Evolutionary conservation across 2,888 invertebrate genomes (phyloP), one percentile per base, ranked within the genome.

Genomic region (Dendrolimus pini): DNA sequence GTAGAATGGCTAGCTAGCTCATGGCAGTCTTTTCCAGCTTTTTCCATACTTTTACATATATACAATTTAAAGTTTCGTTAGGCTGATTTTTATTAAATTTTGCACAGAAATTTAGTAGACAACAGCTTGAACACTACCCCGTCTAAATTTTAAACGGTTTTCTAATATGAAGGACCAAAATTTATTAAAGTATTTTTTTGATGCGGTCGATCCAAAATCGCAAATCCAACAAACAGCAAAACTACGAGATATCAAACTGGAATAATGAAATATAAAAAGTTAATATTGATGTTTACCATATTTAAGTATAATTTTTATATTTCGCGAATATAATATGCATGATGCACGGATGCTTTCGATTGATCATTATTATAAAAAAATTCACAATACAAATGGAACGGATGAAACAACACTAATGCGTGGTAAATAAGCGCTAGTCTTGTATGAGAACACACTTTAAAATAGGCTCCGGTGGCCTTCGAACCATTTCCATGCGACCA

Each of bases 361-460:
- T 47, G 47, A 47, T 47, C 12, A 9, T 47, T 68, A 72, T 52
- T 52, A 74, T 78, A 78, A 76, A 77, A 77, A 75, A 78, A 77
- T 77, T 74, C 80, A 76, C 75, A 78, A 71, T 77, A 72, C 74
- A 75, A 14, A 78, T 86, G 86, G 87, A 85, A 80, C 85, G 85
- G 85, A 86, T 80, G 80, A 80, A 68, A 78, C 72, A 68, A 78
- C 72, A 74, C 77, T 82, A 80, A 76, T 78, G 77, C 75, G 71
- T 75, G 69, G 63, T 67, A 71, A 71, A 68, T 67, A 77, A 78
- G 78, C 79, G 69, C 75, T 78, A 76, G 67, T 70, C 69, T 71
- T 69, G 64, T 72, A 70, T 63, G 65, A 77, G 76, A 80, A 78
- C 74, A 80, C 58, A 64, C 68, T 63, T 62, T 63, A 66, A 68